Conservation (phyloP, 2,113 vertebrate genomes). For the Carassius carassius region DNA sequence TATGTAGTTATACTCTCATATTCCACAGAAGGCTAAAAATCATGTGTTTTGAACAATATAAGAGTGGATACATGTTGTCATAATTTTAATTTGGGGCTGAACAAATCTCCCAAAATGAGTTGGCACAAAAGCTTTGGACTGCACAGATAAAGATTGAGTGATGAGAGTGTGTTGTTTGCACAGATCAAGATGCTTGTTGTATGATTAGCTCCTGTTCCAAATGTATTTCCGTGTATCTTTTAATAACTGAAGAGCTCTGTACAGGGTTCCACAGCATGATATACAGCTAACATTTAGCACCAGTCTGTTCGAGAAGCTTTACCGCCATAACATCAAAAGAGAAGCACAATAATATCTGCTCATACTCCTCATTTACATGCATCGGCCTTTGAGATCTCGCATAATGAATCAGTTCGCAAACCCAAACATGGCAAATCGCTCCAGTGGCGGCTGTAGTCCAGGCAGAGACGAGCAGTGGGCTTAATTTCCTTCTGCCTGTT, state of each 20-base stretch:
- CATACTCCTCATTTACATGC: constrained; percentile 29
- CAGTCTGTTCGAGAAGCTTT: neutral
- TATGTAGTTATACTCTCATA: neutral
- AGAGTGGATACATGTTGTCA: neutral
- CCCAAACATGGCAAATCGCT: neutral
- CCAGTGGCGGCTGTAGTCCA: neutral
- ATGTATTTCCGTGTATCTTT: neutral
- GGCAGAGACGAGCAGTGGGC: constrained; percentile 16
- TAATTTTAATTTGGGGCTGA: neutral
- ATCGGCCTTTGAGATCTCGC: constrained; percentile 13
- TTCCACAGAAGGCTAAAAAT: neutral
- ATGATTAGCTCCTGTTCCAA: neutral
- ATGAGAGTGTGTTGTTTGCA: neutral
- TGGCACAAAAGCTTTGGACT: neutral
- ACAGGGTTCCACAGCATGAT: neutral
- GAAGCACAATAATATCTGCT: neutral
- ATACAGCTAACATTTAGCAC: constrained; percentile 28
- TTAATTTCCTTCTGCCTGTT: constrained; percentile 38
- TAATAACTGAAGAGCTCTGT: neutral
- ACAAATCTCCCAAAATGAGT: neutral
- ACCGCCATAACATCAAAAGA: neutral
- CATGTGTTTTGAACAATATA: neutral
- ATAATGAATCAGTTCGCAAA: constrained; percentile 40
- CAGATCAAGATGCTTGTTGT: neutral
- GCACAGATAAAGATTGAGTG: neutral